phyloP scores from a whole-genome alignment of 2,888 invertebrate genomes.

The Epirrhoe alternata region DNA sequence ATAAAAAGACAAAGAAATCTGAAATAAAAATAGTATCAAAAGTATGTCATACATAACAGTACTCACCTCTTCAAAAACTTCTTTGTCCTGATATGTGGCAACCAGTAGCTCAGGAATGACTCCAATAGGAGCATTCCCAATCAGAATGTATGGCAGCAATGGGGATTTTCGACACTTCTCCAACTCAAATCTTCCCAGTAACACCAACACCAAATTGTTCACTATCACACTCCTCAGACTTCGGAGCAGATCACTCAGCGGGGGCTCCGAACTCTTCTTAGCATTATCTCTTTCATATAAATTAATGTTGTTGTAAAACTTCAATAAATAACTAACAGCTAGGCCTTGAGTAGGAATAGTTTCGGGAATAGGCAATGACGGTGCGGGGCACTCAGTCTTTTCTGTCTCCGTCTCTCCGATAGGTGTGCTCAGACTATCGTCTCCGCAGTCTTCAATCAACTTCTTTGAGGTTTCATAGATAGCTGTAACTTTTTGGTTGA shows the following conservation, averaged over 20 bases:
- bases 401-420: constrained; percentile 68
- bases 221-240: constrained; percentile 83
- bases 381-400: constrained; percentile 75
- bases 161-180: constrained; percentile 85
- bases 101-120: constrained; percentile 89
- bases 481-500: constrained; percentile 80
- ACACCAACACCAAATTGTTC: constrained; percentile 85
- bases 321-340: constrained; percentile 77
- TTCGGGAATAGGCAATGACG: constrained; percentile 74
- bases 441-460: constrained; percentile 76
- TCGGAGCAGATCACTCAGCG: constrained; percentile 88
- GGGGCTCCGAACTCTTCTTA: constrained; percentile 90
- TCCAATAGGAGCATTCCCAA: constrained; percentile 89
- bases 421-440: constrained; percentile 67
- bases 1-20: neutral
- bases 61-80: constrained; percentile 83
- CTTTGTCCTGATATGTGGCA: constrained; percentile 86
- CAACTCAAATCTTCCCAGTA: constrained; percentile 83
- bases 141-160: constrained; percentile 88
- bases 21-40: neutral
- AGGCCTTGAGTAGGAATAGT: constrained; percentile 73
- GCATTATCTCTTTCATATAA: constrained; percentile 91
- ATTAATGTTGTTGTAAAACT: constrained; percentile 88
- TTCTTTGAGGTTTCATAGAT: constrained; percentile 75
- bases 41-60: neutral